Conservation (phyloP, 2,888 invertebrate species). For the Philereme vetulata region DNA sequence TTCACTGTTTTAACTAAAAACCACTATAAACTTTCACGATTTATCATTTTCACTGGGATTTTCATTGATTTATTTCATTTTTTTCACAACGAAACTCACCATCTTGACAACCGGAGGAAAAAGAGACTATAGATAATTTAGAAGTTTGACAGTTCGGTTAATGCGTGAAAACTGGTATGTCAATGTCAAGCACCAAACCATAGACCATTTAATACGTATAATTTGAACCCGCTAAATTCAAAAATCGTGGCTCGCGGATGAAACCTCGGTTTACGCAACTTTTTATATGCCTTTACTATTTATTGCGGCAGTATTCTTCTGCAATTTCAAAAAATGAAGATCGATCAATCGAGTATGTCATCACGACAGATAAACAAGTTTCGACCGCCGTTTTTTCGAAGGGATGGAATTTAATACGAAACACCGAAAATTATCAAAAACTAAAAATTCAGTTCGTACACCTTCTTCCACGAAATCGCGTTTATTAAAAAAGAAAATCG, state of each 20-base stretch:
- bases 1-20: constrained; percentile 55
- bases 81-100: constrained; percentile 81
- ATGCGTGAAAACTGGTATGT: constrained; percentile 32
- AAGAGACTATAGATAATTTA: constrained; percentile 79
- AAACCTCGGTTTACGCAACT: neutral
- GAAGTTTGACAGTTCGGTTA: constrained; percentile 55
- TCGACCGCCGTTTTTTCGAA: constrained; percentile 82
- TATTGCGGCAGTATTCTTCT: constrained; percentile 23
- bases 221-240: constrained; percentile 14
- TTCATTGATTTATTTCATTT: constrained; percentile 67
- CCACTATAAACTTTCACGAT: constrained; percentile 71
- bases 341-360: constrained; percentile 62
- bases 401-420: constrained; percentile 83
- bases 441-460: constrained; percentile 80
- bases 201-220: constrained; percentile 11
- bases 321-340: constrained; percentile 56
- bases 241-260: neutral
- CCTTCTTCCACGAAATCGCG: constrained; percentile 73
- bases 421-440: constrained; percentile 82
- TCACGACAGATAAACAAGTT: constrained; percentile 77
- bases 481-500: constrained; percentile 72
- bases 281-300: constrained; percentile 20
- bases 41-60: constrained; percentile 62
- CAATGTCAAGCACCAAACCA: constrained; percentile 9
- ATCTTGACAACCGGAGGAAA: constrained; percentile 87